A percentile compares a stretch with the other conserved stretches of the same genome.
These are phyloP conservation scores for Trematocara zebra DNA, from an alignment of 2,113 vertebrate species.

Conservation along the genomic window DNA sequence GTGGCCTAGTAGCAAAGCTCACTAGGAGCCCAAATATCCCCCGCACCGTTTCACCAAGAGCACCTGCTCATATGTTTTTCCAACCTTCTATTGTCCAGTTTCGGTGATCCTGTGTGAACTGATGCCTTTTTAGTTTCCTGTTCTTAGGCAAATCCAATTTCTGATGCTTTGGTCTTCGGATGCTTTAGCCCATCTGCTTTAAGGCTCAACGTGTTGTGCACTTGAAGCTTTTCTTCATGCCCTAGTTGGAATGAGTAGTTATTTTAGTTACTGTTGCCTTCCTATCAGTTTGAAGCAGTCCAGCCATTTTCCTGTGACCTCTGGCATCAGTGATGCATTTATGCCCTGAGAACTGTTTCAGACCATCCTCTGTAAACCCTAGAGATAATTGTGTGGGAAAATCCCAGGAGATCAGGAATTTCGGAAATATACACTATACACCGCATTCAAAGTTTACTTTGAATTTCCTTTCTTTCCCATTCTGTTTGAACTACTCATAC, in stretches of 20 bases:
- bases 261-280: neutral
- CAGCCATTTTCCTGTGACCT: neutral
- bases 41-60: neutral
- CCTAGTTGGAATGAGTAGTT: neutral
- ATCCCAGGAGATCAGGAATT: neutral
- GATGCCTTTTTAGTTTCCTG: neutral
- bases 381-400: neutral
- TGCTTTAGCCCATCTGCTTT: neutral
- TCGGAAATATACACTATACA: neutral
- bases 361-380: neutral
- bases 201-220: neutral
- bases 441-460: neutral
- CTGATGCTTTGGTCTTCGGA: neutral
- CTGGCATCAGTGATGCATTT: neutral
- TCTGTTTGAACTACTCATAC: neutral
- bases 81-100: neutral
- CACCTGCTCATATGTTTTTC: neutral
- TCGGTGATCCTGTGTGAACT: neutral
- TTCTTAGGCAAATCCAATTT: neutral
- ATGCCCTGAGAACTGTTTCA: neutral
- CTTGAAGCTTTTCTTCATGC: neutral
- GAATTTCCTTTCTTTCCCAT: neutral
- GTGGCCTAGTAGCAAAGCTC: neutral
- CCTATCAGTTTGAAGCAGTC: neutral
- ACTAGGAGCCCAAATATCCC: neutral